Base-by-base conservation (phyloP, 2,797 vertebrate species). In the Distichodus sexfasciatus region DNA sequence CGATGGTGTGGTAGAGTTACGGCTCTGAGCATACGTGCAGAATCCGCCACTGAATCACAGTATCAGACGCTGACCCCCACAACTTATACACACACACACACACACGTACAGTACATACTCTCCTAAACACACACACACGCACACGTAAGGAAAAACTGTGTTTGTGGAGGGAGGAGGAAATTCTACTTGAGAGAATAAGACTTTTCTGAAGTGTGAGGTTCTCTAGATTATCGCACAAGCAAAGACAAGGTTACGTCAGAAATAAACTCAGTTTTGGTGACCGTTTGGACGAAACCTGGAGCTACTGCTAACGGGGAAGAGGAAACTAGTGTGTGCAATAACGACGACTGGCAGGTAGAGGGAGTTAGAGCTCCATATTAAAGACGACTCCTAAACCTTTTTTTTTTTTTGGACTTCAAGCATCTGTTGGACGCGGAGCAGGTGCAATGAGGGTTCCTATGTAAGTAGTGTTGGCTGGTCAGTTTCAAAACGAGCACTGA, bases 11-110 rank as follows among this genome's bases (percentile, higher is more conserved):
- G 28, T 44, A 31, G 40, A 31, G 63, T 50, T 38, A 38, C 28
- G 48, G 69, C 54, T 70, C 63, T 55, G 57, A 46, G 47, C 43
- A 3, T 44, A 62, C 46, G 53, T 36, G 43, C 29, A 67, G 63
- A 73, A 54, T 70, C 71, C 40, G 48, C 53, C 66, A 59, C 63
- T 36, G 74, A n/a, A 53, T 76, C 69, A 67, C 63, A 76, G 69
- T 62, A 72, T 71, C 60, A 55, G 63, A 71, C 50, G 61, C 67
- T 35, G 26, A 50, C 60, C 60, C 38, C 36, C 21, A 10, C 60
- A 46, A 64, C 41, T 28, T 54, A 35, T 24, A 38, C 61, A 63
- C 51, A 47, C 10, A 64, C 29, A 72, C 70, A 75, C 44, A 50
- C 59, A 68, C 58, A 57, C n/a, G 62, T 50, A 74, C 72, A 74